Evolutionary conservation across 1,140 invertebrate genomes (phyloP).

Genomic region (Acyrthosiphon pisum): DNA sequence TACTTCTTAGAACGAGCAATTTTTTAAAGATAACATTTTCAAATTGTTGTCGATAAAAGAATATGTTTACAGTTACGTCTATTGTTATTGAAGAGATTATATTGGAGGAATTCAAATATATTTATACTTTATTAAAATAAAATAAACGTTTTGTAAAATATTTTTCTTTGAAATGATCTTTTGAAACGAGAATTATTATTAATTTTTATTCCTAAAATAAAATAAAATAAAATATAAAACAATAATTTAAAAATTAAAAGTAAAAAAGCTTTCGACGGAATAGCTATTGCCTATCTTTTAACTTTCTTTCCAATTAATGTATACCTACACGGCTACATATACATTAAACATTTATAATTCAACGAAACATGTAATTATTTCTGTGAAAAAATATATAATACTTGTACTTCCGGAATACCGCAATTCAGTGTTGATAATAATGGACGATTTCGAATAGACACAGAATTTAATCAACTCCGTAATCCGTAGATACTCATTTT

Average conservation of each 20-base stretch:
- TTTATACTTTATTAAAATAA: neutral
- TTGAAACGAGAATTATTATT: neutral
- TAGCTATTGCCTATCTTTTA: neutral
- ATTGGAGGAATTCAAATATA: neutral
- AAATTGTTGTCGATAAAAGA: neutral
- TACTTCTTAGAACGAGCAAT: neutral
- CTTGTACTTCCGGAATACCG: neutral
- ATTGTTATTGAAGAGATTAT: neutral
- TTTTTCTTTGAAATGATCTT: neutral
- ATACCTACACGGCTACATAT: neutral
- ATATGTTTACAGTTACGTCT: neutral
- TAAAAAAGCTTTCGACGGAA: neutral
- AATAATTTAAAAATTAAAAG: neutral
- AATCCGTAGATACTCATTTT: neutral
- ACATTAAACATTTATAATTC: neutral
- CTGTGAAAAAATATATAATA: neutral
- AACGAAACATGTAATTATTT: constrained; percentile 15
- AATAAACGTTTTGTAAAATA: neutral
- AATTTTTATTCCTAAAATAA: neutral
- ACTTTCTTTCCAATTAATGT: constrained; percentile 15
- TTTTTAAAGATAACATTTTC: neutral
- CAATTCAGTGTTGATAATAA: neutral
- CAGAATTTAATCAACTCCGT: constrained; percentile 4
- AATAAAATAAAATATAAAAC: neutral
- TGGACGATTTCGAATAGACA: neutral